Base-by-base conservation (phyloP, 2,797 vertebrate species). In the Epinephelus coioides region DNA sequence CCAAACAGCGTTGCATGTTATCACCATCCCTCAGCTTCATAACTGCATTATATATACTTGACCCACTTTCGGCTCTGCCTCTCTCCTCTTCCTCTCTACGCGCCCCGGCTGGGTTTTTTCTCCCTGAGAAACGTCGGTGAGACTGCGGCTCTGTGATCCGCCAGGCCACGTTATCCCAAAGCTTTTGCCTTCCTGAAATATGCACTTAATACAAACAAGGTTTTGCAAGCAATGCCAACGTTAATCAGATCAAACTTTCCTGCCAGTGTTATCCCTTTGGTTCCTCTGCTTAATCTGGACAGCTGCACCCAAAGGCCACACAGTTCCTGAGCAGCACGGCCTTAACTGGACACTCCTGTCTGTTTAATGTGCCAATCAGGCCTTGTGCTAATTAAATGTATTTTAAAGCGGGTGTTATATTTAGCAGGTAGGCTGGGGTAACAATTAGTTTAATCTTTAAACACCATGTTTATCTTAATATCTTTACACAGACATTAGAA, bases 231-330 rank as follows among this genome's bases (percentile, higher is more conserved):
- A 61, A 38, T 77, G 83, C 83, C 82, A 74, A 4, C 54, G 25
- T 69, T 92, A 89, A 93, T 93, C 89, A 90, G 88, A 91, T 92
- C 88, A 90, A 91, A 93, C 87, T 90, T 83, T 83, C 73, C 85
- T 82, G 85, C 81, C 83, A 70, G 69, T 61, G 55, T 88, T 87
- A 82, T 87, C 87, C 81, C 59, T 18, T 12, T 25, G 50, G 64
- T 69, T 6, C 68, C 63, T 82, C 60, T 74, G 65, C 47, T 43
- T 92, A 86, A 89, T 91, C 89, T 90, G 83, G 49, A 74, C 47
- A 67, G 73, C 73, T 84, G 81, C 57, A 73, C 78, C 63, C 76
- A 40, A 18, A 69, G 84, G 78, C 72, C 75, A 73, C 75, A 73
- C 53, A 59, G 68, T 69, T 69, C 67, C 75, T 63, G 50, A 71